Evolutionary conservation across 2,113 vertebrate genomes (phyloP).

Genomic region (Natator depressus): DNA sequence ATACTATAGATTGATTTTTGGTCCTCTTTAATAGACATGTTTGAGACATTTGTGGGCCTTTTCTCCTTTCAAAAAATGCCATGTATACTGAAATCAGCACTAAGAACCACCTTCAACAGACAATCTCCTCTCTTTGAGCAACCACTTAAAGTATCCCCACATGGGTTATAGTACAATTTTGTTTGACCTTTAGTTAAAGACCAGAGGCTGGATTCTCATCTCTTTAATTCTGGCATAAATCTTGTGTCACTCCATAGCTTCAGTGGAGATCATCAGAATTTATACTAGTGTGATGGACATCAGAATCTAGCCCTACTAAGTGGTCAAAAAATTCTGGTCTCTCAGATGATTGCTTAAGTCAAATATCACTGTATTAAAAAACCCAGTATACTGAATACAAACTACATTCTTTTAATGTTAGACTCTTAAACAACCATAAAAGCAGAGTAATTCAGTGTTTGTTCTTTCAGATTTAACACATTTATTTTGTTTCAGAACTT

Average conservation of each 20-base stretch:
- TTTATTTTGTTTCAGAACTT: neutral
- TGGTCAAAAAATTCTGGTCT: neutral
- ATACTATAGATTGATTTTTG: slow-evolving; percentile 42
- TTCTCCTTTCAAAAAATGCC: neutral
- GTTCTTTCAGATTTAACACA: neutral
- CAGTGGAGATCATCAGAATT: neutral
- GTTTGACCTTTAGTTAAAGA: neutral
- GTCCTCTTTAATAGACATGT: slow-evolving; percentile 32
- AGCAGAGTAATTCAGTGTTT: accelerated
- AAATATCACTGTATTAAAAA: neutral
- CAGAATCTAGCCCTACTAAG: neutral
- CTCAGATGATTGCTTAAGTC: neutral
- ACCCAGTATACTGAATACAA: accelerated
- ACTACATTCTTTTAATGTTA: neutral
- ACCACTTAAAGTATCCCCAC: neutral
- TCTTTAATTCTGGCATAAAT: neutral
- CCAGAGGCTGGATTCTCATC: neutral
- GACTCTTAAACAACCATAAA: neutral
- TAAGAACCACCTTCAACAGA: neutral
- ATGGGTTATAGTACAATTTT: neutral
- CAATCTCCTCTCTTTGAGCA: neutral
- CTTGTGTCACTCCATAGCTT: neutral
- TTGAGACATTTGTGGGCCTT: neutral
- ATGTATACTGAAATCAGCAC: neutral
- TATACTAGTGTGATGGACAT: neutral